Percentiles rank a stretch among this genome's conserved stretches.
Evolutionary conservation across 1,140 invertebrate genomes (phyloP).

Genomic region (Mesaphorura yosii): DNA sequence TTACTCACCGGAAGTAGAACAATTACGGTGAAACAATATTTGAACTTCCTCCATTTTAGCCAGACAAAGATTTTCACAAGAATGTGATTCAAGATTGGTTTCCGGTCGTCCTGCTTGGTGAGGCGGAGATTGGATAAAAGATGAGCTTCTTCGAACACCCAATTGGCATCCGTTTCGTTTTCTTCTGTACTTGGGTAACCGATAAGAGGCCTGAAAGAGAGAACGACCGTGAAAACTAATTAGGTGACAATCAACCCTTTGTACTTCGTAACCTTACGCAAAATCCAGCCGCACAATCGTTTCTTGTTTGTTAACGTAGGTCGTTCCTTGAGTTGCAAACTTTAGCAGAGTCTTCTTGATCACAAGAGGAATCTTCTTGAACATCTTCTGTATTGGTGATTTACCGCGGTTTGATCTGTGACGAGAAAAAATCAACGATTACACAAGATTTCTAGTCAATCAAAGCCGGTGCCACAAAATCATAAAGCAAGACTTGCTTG

Average conservation of each 20-base stretch:
- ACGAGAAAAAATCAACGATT: not conserved
- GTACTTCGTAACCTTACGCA: too few species aligned
- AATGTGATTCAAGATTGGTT: not conserved
- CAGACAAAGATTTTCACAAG: not conserved
- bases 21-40: too few species aligned
- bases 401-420: not conserved
- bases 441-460: not conserved
- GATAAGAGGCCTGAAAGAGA: not conserved
- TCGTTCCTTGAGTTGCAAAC: not conserved
- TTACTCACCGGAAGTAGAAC: too few species aligned
- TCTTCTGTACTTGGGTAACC: not conserved
- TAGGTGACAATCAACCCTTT: too few species aligned
- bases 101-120: not conserved
- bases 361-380: slow-evolving; percentile 3
- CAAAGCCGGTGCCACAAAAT: too few species aligned
- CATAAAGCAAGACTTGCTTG: not conserved
- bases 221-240: not conserved
- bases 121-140: not conserved
- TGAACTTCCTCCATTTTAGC: not conserved
- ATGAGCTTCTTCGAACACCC: not conserved
- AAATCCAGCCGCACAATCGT: not conserved
- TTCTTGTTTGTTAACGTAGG: not conserved
- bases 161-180: not conserved
- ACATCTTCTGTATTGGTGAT: slow-evolving; percentile 1
- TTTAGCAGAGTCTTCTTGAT: not conserved